These are phyloP conservation scores for Apostichopus leukothele DNA, from an alignment of 53 echinoderm and acorn worm genomes.

Conservation along the genomic window DNA sequence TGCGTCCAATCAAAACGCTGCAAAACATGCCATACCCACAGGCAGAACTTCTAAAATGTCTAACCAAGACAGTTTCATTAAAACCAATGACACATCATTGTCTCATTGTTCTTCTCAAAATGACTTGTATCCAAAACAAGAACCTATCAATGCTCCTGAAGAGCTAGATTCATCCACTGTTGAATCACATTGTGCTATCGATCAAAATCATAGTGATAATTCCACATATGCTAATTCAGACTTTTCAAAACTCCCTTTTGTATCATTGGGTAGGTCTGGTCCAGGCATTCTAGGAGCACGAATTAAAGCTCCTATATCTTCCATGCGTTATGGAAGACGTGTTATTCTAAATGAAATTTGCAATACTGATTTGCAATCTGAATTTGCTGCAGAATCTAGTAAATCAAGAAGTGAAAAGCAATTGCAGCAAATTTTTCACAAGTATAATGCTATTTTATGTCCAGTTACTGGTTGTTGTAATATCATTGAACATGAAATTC, in stretches of 20 bases:
- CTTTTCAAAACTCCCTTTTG: conserved; percentile 14
- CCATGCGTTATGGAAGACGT: background rate
- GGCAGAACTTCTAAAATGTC: background rate
- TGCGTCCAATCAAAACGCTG: conserved; percentile 1
- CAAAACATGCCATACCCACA: background rate
- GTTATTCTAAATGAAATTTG: background rate
- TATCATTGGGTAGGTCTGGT: conserved; percentile 1
- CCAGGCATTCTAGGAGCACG: conserved; percentile 16
- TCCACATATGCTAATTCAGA: conserved; percentile 3
- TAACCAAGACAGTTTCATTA: conserved; percentile 2
- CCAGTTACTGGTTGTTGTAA: conserved; percentile 22
- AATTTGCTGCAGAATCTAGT: background rate
- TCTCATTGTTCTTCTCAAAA: background rate
- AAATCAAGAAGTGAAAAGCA: background rate
- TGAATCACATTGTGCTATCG: conserved; percentile 19
- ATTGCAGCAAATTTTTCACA: conserved; percentile 26
- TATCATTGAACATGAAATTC: conserved; percentile 34
- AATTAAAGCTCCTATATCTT: conserved; percentile 25
- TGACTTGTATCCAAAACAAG: conserved; percentile 10
- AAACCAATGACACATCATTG: background rate
- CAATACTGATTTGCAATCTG: background rate
- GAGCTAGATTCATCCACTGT: conserved; percentile 25
- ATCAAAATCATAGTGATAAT: conserved; percentile 7
- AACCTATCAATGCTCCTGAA: background rate
- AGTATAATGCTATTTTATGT: conserved; percentile 11